A percentile compares a stretch with the other conserved stretches of the same genome.
Conservation (phyloP, 2,888 invertebrate genomes). For the Achlya flavicornis region DNA sequence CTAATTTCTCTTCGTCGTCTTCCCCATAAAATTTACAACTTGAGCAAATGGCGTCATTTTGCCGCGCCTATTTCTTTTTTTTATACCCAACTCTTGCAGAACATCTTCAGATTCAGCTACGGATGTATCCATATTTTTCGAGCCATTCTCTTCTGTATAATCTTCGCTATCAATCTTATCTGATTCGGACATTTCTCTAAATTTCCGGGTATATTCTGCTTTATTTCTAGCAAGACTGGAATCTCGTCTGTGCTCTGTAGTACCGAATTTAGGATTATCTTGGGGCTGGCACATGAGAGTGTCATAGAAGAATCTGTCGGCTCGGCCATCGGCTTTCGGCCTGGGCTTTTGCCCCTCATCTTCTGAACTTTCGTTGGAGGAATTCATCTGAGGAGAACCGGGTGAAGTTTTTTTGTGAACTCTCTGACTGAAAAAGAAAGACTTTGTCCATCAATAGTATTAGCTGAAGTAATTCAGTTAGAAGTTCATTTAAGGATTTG, state of each 20-base stretch:
- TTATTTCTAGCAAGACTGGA: constrained; percentile 41
- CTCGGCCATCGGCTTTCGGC: constrained; percentile 55
- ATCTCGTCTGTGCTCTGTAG: constrained; percentile 53
- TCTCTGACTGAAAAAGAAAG: constrained; percentile 48
- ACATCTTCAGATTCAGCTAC: constrained; percentile 63
- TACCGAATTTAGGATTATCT: constrained; percentile 47
- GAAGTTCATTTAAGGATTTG: not conserved
- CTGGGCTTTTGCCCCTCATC: constrained; percentile 53
- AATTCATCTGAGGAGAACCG: constrained; percentile 51
- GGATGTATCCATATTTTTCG: constrained; percentile 67
- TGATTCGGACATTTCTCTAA: constrained; percentile 55
- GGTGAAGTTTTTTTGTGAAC: constrained; percentile 52
- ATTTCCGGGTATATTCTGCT: constrained; percentile 55
- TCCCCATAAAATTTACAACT: constrained; percentile 77
- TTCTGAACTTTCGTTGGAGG: constrained; percentile 70
- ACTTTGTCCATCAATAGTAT: not conserved
- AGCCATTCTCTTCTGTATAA: constrained; percentile 61
- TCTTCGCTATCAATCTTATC: constrained; percentile 69
- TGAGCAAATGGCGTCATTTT: constrained; percentile 70
- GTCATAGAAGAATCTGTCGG: constrained; percentile 72
- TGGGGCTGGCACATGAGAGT: constrained; percentile 69
- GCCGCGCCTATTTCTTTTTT: constrained; percentile 60
- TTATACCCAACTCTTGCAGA: constrained; percentile 57
- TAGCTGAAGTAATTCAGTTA: not conserved
- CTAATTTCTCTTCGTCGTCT: constrained; percentile 63